Base-by-base conservation (phyloP, 1,140 invertebrate genomes). In the Armadillidium nasatum region DNA sequence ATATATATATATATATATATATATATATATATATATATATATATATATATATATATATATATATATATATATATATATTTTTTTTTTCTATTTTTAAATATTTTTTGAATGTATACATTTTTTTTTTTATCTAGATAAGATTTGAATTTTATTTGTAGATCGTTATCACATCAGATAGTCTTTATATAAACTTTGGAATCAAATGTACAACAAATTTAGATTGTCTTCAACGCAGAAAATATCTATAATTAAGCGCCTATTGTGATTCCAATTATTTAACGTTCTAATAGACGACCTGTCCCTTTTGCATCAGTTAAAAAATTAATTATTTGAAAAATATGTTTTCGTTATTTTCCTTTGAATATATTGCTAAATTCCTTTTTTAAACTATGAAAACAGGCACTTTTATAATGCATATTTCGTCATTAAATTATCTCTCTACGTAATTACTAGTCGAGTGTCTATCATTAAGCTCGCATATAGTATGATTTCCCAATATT, bases 401-500 rank as follows among this genome's bases (percentile, higher is more conserved):
- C 50, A 60, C 50, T 60, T 60, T 60, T 15, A 60, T 60, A 13
- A 60, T 60, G 50, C 50, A 60, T 60, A 60, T 60, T 60, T 60
- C 50, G 11, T 60, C 50, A 60, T 60, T 60, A 60, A 60, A 60
- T 60, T 60, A 60, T 60, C 50, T 60, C 11, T n/a, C 11, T 60
- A 60, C 50, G 46, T 60, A 60, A 60, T 50, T 60, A 15, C 50
- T 13, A 60, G 19, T 60, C 11, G 11, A 15, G 19, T 60, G 50
- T 60, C 50, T 60, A 60, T 60, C 50, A 60, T 60, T 60, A 60
- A 60, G 50, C 50, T 60, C 50, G 19, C 50, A 60, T 60, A 60
- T 60, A 60, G 50, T 60, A 60, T 60, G 50, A 60, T 15, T 19
- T 19, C 50, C 50, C 50, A 60, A n/a, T 60, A 60, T 60, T 13